phyloP scores from a whole-genome alignment of 35 echinoderm and acorn worm genomes.

The Apostichopus parvimensis region DNA sequence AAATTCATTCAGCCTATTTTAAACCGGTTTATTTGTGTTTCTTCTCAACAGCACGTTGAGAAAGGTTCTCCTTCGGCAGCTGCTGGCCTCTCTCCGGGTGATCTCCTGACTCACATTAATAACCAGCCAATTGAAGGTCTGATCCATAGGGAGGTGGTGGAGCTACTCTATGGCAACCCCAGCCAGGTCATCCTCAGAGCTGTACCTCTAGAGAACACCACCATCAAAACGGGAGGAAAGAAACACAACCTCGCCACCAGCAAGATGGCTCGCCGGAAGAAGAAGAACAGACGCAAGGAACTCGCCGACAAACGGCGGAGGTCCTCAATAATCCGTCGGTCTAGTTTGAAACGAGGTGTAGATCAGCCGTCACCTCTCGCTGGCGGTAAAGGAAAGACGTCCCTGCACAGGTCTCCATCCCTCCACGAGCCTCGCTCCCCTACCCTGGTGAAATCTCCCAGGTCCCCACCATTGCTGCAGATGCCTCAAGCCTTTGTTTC shows the following conservation, averaged over 20 bases:
- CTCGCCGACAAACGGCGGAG: slow-evolving; percentile 58
- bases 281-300: slow-evolving; percentile 69
- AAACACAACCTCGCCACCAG: slow-evolving; percentile 77
- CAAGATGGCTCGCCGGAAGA: slow-evolving; percentile 91
- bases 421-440: slow-evolving; percentile 81
- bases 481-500: slow-evolving; percentile 58
- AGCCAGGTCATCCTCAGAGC: slow-evolving; percentile 80
- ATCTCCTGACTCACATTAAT: slow-evolving; percentile 96
- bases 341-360: slow-evolving; percentile 78
- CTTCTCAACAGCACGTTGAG: slow-evolving; percentile 80
- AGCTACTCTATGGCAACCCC: slow-evolving; percentile 72
- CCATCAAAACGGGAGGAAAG: slow-evolving; percentile 82
- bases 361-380: slow-evolving; percentile 70
- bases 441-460: slow-evolving; percentile 76
- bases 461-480: slow-evolving; percentile 87
- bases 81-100: slow-evolving; percentile 73
- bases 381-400: slow-evolving; percentile 54
- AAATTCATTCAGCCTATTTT: too few species aligned
- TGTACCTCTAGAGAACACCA: slow-evolving; percentile 86
- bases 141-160: slow-evolving; percentile 89
- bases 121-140: slow-evolving; percentile 81
- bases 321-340: slow-evolving; percentile 75
- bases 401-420: slow-evolving; percentile 69
- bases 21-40: background rate
- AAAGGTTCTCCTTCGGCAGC: slow-evolving; percentile 70